These are phyloP conservation scores for Ypsolopha scabrella DNA, from an alignment of 2,888 invertebrate genomes.

Conservation along the genomic window DNA sequence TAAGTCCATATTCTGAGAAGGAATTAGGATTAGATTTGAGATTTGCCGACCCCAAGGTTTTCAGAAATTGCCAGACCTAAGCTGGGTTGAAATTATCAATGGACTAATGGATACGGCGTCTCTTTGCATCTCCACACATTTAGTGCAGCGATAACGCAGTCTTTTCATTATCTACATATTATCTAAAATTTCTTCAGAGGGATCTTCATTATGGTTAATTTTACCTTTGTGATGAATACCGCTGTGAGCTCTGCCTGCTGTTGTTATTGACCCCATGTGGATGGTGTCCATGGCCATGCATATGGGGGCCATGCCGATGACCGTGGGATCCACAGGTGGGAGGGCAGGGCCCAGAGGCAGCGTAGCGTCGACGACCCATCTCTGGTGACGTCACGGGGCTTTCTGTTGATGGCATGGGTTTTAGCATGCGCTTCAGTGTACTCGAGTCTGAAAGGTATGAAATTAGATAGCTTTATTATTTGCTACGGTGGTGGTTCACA, in stretches of 20 bases:
- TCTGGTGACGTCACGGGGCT: slow-evolving; percentile 93
- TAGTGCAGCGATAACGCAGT: too few relatives aligned
- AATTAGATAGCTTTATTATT: slow-evolving; percentile 4
- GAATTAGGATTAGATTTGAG: too few relatives aligned
- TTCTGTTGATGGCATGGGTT: slow-evolving; percentile 92
- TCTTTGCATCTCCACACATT: too few relatives aligned
- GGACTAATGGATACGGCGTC: too few relatives aligned
- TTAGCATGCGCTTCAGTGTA: slow-evolving; percentile 93
- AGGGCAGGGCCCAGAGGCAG: slow-evolving; percentile 62
- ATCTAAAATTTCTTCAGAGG: too few relatives aligned
- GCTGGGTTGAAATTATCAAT: too few relatives aligned
- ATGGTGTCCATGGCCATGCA: slow-evolving; percentile 52
- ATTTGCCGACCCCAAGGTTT: too few relatives aligned
- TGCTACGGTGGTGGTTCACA: too few relatives aligned
- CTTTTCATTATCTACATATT: too few relatives aligned
- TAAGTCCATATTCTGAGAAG: too few relatives aligned
- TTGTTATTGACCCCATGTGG: slow-evolving; percentile 65
- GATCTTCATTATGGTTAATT: too few relatives aligned
- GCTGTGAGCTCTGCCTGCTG: slow-evolving; percentile 76
- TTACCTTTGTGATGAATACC: slow-evolving; percentile 75
- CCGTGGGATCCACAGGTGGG: slow-evolving; percentile 73
- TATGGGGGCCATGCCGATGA: slow-evolving; percentile 70
- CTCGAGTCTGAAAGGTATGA: slow-evolving; percentile 76
- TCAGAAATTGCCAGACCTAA: too few relatives aligned
- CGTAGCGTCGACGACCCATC: slow-evolving; percentile 86